Conservation (phyloP, 2,888 invertebrate genomes). For the Drosophila maculinotata region DNA sequence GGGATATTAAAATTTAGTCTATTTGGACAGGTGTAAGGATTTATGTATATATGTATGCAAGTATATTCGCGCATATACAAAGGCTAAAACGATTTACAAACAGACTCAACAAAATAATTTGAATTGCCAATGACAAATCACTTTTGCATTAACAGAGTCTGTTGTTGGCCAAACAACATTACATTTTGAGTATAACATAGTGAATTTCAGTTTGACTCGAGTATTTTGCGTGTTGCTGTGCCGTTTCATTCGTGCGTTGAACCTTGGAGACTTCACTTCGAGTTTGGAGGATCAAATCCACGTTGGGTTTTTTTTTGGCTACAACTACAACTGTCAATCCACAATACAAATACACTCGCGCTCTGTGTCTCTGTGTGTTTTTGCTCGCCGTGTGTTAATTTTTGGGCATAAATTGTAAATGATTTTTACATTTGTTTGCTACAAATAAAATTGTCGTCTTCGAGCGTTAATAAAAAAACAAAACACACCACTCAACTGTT, state of each 20-base stretch:
- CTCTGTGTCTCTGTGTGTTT: slow-evolving; percentile 61
- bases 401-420: slow-evolving; percentile 54
- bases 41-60: not conserved
- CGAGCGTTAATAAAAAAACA: slow-evolving; percentile 46
- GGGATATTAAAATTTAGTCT: not conserved
- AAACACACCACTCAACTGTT: slow-evolving; percentile 56
- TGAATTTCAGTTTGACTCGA: slow-evolving; percentile 58
- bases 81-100: not conserved
- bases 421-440: slow-evolving; percentile 48
- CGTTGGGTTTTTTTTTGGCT: slow-evolving; percentile 80
- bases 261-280: slow-evolving; percentile 84
- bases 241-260: slow-evolving; percentile 59
- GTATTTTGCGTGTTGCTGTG: slow-evolving; percentile 54
- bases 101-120: not conserved
- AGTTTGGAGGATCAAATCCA: slow-evolving; percentile 84
- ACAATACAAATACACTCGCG: slow-evolving; percentile 61
- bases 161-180: slow-evolving; percentile 35
- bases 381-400: slow-evolving; percentile 61
- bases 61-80: not conserved
- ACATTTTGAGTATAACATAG: slow-evolving; percentile 58
- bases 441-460: slow-evolving; percentile 46
- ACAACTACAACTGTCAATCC: slow-evolving; percentile 67
- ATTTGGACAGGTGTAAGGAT: not conserved
- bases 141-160: slow-evolving; percentile 35
- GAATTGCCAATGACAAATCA: slow-evolving; percentile 16